These are phyloP conservation scores for Bombus difficillimus DNA, from an alignment of 1,140 invertebrate species.

Conservation along the genomic window DNA sequence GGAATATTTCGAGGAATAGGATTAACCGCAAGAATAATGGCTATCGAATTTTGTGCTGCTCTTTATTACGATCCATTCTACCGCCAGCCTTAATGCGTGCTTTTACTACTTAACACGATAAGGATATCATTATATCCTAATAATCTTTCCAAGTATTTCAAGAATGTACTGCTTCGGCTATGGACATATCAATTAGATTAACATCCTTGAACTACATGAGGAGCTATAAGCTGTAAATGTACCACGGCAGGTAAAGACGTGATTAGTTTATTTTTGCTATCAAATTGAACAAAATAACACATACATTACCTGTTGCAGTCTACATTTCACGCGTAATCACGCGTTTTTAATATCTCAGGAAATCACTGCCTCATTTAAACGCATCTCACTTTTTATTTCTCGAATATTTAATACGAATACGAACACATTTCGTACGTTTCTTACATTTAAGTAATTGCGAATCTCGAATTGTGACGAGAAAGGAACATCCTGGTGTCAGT, in stretches of 20 bases:
- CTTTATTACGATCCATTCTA: slow-evolving; percentile 8
- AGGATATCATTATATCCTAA: not conserved
- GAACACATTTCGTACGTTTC: not conserved
- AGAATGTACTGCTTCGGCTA: not conserved
- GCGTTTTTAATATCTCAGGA: not conserved
- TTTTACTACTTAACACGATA: slow-evolving; percentile 23
- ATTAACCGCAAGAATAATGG: slow-evolving; percentile 11
- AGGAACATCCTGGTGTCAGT: slow-evolving; percentile 47
- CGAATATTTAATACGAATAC: not conserved
- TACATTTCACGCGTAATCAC: not conserved
- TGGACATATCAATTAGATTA: not conserved
- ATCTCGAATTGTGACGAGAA: not conserved
- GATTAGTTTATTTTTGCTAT: not conserved
- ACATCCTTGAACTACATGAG: too few relatives aligned
- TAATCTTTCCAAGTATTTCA: not conserved
- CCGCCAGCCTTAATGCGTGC: slow-evolving; percentile 24
- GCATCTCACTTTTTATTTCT: too few relatives aligned
- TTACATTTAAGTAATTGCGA: not conserved
- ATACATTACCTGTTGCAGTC: slow-evolving; percentile 29
- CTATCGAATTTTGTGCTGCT: slow-evolving; percentile 14
- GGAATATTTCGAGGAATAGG: not conserved
- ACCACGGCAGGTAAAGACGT: too few relatives aligned
- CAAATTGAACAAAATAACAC: too few relatives aligned
- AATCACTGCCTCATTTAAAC: not conserved
- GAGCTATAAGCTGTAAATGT: not conserved